Percentiles rank a stretch among this genome's conserved stretches.
phyloP scores from a whole-genome alignment of 2,888 invertebrate species.

The Drosophila nigritarsus region DNA sequence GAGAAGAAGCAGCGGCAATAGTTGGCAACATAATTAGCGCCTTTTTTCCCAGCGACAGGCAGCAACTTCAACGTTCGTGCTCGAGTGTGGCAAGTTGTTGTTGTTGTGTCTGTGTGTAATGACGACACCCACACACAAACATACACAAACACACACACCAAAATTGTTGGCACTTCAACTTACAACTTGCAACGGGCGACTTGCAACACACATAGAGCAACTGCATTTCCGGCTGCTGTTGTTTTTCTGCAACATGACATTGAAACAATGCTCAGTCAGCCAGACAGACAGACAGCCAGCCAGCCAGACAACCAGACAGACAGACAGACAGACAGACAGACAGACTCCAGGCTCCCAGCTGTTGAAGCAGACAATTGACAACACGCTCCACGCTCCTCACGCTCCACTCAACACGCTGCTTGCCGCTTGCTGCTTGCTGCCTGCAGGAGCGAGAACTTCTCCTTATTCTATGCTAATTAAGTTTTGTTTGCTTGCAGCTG shows the following conservation, averaged over 20 bases:
- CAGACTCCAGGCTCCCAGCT: constrained; percentile 31
- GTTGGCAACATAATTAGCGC: constrained; percentile 75
- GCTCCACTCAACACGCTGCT: background rate
- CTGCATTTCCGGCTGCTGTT: constrained; percentile 52
- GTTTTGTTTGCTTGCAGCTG: constrained; percentile 32
- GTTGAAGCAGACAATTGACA: constrained; percentile 10
- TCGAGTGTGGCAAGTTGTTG: constrained; percentile 55
- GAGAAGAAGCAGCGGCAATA: constrained; percentile 27
- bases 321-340: background rate
- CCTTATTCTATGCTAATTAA: constrained; percentile 50
- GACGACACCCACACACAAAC: constrained; percentile 37
- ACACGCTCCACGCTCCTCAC: constrained; percentile 1
- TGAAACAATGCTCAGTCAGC: constrained; percentile 65
- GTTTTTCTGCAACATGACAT: constrained; percentile 63
- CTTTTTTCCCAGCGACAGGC: constrained; percentile 53
- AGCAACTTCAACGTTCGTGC: constrained; percentile 46
- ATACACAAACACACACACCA: constrained; percentile 39
- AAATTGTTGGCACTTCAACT: constrained; percentile 22
- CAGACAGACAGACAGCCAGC: background rate
- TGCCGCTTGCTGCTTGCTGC: background rate
- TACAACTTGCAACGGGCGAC: constrained; percentile 32
- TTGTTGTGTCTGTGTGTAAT: background rate
- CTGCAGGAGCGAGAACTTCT: constrained; percentile 32
- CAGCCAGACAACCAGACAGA: constrained; percentile 12
- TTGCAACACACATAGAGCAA: constrained; percentile 39